Evolutionary conservation across 2,888 invertebrate species (phyloP), one percentile per base, ranked within the genome.

Genomic region (Cataglyphis livida): DNA sequence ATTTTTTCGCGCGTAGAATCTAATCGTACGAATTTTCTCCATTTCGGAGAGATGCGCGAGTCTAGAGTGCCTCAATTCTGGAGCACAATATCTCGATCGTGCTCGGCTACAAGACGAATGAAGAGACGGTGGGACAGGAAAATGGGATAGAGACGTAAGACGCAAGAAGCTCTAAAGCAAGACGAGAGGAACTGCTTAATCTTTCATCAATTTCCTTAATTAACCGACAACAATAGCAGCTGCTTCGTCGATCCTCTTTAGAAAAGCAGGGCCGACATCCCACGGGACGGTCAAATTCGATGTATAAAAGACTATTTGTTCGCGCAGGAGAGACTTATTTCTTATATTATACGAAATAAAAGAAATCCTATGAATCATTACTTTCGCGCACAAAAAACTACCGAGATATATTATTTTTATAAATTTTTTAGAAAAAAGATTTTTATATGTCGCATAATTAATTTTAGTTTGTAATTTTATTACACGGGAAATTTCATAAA

Each of bases 121-220:
- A 86, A 82, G 83, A 54, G 61, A 83, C 61, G 57, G 61, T 6
- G 54, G 35, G 75, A 48, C 48, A 57, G 59, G 59, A 62, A 75
- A 82, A 81, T 66, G 28, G 61, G 10, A 73, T 48, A 38, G 41
- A 48, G 51, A 82, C 68, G 64, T 57, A 84, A 78, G 82, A 59
- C 54, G 38, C 54, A 28, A 41, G 18, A 38, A 21, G 54, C 61
- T 32, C 32, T 48, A 28, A n/a, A 51, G 51, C 12, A 75, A 83
- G 81, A 81, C 21, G 61, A 48, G 68, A 65, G 81, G 75, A 61
- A 78, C 82, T 89, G 84, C 90, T 91, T 91, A 92, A 93, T 93
- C 92, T 93, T 89, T 89, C 90, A 92, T 92, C 92, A 90, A 92
- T 92, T 91, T 90, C 88, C 90, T 92, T 92, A 93, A 93, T 93